phyloP scores from a whole-genome alignment of 2,888 invertebrate genomes.

The Torymus auratus region DNA sequence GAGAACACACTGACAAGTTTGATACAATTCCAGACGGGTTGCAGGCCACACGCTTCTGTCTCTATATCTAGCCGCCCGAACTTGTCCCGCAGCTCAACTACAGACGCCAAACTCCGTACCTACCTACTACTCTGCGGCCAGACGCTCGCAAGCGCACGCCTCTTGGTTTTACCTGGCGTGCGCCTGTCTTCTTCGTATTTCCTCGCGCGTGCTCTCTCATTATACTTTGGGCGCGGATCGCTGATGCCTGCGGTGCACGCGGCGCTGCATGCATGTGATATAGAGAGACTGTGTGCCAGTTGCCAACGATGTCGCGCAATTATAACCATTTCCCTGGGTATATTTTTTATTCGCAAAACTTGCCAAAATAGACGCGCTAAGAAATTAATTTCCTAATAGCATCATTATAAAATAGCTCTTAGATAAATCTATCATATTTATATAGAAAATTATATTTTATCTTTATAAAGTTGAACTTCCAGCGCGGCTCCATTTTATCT shows the following conservation, averaged over 20 bases:
- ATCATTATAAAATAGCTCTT: too few species aligned
- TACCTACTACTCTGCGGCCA: slow-evolving; percentile 45
- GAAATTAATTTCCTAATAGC: too few species aligned
- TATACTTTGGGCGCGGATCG: slow-evolving; percentile 21
- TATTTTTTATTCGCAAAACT: too few species aligned
- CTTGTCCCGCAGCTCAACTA: slow-evolving; percentile 56
- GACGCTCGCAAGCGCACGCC: background rate
- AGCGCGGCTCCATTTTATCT: too few species aligned
- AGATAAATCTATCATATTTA: too few species aligned
- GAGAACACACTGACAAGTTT: slow-evolving; percentile 62
- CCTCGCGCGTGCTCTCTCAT: slow-evolving; percentile 16
- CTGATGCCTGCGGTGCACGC: background rate
- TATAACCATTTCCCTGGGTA: too few species aligned
- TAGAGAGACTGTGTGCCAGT: too few species aligned
- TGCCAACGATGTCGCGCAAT: too few species aligned
- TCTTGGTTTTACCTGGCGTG: slow-evolving; percentile 26
- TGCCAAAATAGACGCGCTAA: too few species aligned
- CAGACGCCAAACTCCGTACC: slow-evolving; percentile 46
- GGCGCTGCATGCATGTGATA: too few species aligned
- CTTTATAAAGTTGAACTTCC: too few species aligned
- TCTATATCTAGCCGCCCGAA: slow-evolving; percentile 61
- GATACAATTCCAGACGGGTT: slow-evolving; percentile 67
- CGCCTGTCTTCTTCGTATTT: slow-evolving; percentile 17
- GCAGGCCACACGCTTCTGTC: slow-evolving; percentile 54
- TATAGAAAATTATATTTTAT: too few species aligned